phyloP scores from a whole-genome alignment of 1,140 invertebrate genomes.

The Drosophila paulistorum region DNA sequence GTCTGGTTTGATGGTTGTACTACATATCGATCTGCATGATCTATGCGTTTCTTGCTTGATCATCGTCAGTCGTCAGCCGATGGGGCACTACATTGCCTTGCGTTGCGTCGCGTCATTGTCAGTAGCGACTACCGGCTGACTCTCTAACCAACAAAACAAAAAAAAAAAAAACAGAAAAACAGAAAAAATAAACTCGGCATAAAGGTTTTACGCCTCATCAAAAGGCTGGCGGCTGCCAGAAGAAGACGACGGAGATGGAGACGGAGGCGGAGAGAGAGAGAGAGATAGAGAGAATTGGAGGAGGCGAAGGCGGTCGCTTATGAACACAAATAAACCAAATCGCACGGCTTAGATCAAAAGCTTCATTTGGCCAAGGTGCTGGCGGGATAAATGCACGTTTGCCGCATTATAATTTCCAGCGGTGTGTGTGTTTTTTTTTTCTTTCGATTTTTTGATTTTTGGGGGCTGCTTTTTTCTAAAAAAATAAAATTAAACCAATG shows the following conservation, averaged over 20 bases:
- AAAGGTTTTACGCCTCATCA: slow-evolving; percentile 76
- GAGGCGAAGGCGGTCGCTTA: slow-evolving; percentile 57
- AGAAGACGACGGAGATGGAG: slow-evolving; percentile 10
- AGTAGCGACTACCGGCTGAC: slow-evolving; percentile 71
- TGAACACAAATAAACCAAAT: slow-evolving; percentile 82
- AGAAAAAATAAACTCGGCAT: slow-evolving; percentile 28
- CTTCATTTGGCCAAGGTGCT: slow-evolving; percentile 38
- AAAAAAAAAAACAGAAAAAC: too few species aligned
- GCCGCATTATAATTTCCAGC: slow-evolving; percentile 72
- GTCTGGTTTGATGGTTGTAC: slow-evolving; percentile 12
- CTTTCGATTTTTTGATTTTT: too few species aligned
- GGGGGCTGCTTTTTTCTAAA: slow-evolving; percentile 48
- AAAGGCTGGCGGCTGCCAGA: slow-evolving; percentile 55
- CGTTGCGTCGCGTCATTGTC: slow-evolving; percentile 57
- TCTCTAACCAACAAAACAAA: slow-evolving; percentile 21
- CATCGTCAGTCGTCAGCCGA: slow-evolving; percentile 31
- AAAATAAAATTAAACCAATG: slow-evolving; percentile 56
- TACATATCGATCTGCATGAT: slow-evolving; percentile 27
- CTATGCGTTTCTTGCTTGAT: slow-evolving; percentile 50
- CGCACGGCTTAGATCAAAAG: slow-evolving; percentile 71
- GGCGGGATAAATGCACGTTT: slow-evolving; percentile 76
- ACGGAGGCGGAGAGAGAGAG: background rate
- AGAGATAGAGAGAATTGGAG: slow-evolving; percentile 27
- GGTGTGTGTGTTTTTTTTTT: slow-evolving; percentile 17
- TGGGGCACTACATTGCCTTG: too few species aligned